Evolutionary conservation across 2,113 vertebrate genomes (phyloP).

Genomic region (Lynx canadensis): DNA sequence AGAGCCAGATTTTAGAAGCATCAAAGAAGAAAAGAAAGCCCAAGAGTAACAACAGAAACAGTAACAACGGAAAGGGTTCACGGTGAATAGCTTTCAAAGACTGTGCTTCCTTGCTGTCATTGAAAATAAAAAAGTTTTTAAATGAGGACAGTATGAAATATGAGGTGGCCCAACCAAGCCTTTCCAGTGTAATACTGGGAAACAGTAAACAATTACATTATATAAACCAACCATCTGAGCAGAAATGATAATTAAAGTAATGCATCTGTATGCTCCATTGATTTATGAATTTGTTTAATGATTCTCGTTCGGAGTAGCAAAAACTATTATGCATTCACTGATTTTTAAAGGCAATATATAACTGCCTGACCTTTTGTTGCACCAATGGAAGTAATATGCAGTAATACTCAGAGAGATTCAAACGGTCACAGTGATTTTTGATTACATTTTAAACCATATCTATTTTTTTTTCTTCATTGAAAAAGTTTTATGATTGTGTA

Average conservation of each 20-base stretch:
- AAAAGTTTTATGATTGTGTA: conserved; percentile 71
- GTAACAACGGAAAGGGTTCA: not conserved
- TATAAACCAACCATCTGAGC: conserved; percentile 92
- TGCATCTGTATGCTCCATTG: conserved; percentile 92
- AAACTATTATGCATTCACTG: conserved; percentile 84
- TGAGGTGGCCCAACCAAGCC: conserved; percentile 57
- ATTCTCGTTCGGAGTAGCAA: conserved; percentile 90
- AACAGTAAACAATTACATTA: conserved; percentile 93
- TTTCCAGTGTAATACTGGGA: conserved; percentile 84
- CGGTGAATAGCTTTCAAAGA: not conserved
- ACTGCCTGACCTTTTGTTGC: conserved; percentile 80
- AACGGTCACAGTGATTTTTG: conserved; percentile 76
- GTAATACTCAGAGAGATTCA: conserved; percentile 72
- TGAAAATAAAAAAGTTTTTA: conserved; percentile 63
- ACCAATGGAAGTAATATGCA: conserved; percentile 67
- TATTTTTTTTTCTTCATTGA: conserved; percentile 69
- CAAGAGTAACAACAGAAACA: not conserved
- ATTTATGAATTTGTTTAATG: conserved; percentile 97
- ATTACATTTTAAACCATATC: conserved; percentile 73
- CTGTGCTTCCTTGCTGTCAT: conserved; percentile 50
- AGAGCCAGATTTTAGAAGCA: conserved; percentile 28
- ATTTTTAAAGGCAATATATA: conserved; percentile 83
- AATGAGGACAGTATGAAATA: conserved; percentile 74
- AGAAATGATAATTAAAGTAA: conserved; percentile 95
- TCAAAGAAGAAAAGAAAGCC: conserved; percentile 7